phyloP scores from a whole-genome alignment of 2,797 vertebrate genomes.

The Stomatorhinus walkeri region DNA sequence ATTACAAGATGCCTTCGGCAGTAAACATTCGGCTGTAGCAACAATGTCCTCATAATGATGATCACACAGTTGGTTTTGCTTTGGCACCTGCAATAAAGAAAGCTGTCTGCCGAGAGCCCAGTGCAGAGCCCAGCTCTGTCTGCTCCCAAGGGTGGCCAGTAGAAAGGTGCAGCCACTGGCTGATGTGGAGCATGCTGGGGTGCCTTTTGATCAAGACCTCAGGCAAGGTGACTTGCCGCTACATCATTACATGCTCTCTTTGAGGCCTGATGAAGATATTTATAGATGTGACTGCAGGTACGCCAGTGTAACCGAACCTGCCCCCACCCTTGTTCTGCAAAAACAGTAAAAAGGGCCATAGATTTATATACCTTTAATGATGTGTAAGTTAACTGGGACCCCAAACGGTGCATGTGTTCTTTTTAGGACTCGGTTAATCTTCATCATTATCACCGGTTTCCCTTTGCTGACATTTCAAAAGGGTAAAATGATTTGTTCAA shows the following conservation, averaged over 20 bases:
- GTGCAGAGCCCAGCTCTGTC: background rate
- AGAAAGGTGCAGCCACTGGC: slow-evolving; percentile 30
- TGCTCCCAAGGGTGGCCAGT: background rate
- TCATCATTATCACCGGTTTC: background rate
- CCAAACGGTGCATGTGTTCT: background rate
- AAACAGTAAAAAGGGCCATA: background rate
- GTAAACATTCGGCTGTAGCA: background rate
- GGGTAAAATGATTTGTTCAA: background rate
- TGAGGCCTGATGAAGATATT: slow-evolving; percentile 36
- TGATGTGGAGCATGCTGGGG: slow-evolving; percentile 36
- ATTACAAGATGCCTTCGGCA: background rate
- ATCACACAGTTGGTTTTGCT: background rate
- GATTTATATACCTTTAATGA: background rate
- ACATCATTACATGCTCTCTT: slow-evolving; percentile 36
- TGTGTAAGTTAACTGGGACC: background rate
- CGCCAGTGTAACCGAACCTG: slow-evolving; percentile 4
- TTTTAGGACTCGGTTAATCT: background rate
- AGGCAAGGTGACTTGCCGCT: slow-evolving; percentile 42
- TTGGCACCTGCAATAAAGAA: background rate
- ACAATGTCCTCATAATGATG: background rate
- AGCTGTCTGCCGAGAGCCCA: background rate
- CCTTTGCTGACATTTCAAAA: background rate
- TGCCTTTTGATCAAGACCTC: slow-evolving; percentile 35
- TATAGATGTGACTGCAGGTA: slow-evolving; percentile 40
- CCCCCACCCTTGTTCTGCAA: background rate